Base-by-base conservation (phyloP, 2,113 vertebrate species). In the Melozone crissalis region DNA sequence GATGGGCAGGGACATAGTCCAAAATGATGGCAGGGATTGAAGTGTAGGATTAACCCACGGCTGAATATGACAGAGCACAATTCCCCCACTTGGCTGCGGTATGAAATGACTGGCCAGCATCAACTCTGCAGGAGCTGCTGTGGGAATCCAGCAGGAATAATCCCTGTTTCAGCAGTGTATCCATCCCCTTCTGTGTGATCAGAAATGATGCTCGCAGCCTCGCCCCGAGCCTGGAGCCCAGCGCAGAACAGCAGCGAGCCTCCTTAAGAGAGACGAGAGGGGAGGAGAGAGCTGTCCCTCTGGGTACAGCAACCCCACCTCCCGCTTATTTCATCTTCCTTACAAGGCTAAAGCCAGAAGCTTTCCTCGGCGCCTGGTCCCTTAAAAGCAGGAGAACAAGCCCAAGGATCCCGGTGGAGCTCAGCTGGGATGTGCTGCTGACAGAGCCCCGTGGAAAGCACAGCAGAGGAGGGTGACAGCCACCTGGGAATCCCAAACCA, bases 291-390 rank as follows among this genome's bases (percentile, higher is more conserved):
- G 44, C 71, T 30, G 39, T 59, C 62, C 76, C 73, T 35, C 77
- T 5, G 84, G 84, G 43, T 17, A 6, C 22, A 75, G 44, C 89
- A 95, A 89, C 96, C 81, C 97, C 97, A 61, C 96, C 97, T 95
- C 96, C 87, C 15, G 19, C 19, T 92, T 91, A 89, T 92, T 97
- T 90, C 96, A 96, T 95, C 89, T 97, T 97, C 97, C 97, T 97
- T 97, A 96, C 92, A 97, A 97, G 97, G 97, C 92, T 95, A 87
- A 66, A 92, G 95, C 78, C 21, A 69, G 92, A 41, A 39, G 92
- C 86, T 90, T 90, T 87, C 89, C 91, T 59, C 84, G 33, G 52
- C 17, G 66, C 65, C 72, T 78, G 71, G 27, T 88, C 57, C 28
- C 73, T 94, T 89, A 87, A 87, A 93, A 94, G 58, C 89, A 13